A percentile compares a stretch with the other conserved stretches of the same genome.
Evolutionary conservation across 2,797 vertebrate genomes (phyloP).

Genomic region (Limosa lapponica): DNA sequence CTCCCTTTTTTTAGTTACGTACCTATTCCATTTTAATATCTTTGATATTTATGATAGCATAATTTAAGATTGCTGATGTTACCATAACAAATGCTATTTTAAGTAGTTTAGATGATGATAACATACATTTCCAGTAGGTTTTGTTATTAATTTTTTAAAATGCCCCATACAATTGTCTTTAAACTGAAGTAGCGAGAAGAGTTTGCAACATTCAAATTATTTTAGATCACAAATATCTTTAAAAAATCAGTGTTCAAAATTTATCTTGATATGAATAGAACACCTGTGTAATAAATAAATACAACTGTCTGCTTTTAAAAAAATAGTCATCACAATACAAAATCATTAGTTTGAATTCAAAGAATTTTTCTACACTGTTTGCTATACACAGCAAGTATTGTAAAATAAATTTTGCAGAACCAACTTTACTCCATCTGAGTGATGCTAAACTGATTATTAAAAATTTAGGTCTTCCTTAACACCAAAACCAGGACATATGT

Average conservation of each 20-base stretch:
- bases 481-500: not conserved
- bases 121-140: not conserved
- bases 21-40: not conserved
- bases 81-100: not conserved
- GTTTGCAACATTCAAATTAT: not conserved
- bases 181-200: not conserved
- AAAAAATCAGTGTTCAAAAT: constrained; percentile 4
- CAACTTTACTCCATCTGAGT: not conserved
- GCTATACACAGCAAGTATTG: not conserved
- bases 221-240: not conserved
- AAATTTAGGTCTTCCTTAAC: not conserved
- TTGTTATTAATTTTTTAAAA: constrained; percentile 9
- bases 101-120: not conserved
- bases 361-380: not conserved
- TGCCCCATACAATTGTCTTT: not conserved
- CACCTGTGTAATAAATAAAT: not conserved
- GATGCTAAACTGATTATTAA: not conserved
- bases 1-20: not conserved
- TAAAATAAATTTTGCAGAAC: not conserved
- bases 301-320: not conserved
- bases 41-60: not conserved
- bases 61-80: not conserved
- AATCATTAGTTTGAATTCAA: not conserved
- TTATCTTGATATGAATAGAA: not conserved
- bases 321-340: not conserved